Percentiles rank a stretch among this genome's conserved stretches.
phyloP scores from a whole-genome alignment of 1,140 invertebrate species.

The Nylanderia fulva region DNA sequence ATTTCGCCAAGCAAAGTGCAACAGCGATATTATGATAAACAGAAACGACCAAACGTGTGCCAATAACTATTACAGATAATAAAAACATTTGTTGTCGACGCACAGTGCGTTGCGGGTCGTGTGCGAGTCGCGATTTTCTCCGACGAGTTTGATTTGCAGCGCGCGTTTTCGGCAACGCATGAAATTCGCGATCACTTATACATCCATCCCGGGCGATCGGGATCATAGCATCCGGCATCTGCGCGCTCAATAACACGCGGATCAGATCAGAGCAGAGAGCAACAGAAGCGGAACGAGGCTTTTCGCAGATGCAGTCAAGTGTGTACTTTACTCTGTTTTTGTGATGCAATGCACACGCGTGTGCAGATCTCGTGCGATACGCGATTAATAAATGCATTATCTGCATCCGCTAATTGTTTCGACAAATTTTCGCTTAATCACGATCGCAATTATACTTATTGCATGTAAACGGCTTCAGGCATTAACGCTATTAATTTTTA shows the following conservation, averaged over 20 bases:
- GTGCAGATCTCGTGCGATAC: constrained; percentile 5
- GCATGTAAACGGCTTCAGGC: neutral
- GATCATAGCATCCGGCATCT: constrained; percentile 1
- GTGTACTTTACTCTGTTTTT: neutral
- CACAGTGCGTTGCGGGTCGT: neutral
- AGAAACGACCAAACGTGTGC: neutral
- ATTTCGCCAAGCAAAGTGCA: neutral
- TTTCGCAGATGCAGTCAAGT: constrained; percentile 11
- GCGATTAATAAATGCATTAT: constrained; percentile 9
- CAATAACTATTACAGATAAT: neutral
- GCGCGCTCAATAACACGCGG: neutral
- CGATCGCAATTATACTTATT: neutral
- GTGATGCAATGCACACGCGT: neutral
- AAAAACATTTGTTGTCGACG: neutral
- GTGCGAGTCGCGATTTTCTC: constrained; percentile 8
- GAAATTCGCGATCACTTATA: neutral
- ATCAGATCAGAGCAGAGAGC: neutral
- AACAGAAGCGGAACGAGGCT: constrained; percentile 34
- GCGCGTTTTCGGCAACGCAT: constrained; percentile 30
- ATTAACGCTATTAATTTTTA: constrained; percentile 6
- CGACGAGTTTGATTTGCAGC: neutral
- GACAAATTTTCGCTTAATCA: constrained; percentile 17
- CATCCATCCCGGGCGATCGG: neutral
- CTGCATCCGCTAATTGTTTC: constrained; percentile 4
- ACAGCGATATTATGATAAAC: neutral